Base-by-base conservation (phyloP, 2,113 vertebrate genomes). In the Neolamprologus toae region DNA sequence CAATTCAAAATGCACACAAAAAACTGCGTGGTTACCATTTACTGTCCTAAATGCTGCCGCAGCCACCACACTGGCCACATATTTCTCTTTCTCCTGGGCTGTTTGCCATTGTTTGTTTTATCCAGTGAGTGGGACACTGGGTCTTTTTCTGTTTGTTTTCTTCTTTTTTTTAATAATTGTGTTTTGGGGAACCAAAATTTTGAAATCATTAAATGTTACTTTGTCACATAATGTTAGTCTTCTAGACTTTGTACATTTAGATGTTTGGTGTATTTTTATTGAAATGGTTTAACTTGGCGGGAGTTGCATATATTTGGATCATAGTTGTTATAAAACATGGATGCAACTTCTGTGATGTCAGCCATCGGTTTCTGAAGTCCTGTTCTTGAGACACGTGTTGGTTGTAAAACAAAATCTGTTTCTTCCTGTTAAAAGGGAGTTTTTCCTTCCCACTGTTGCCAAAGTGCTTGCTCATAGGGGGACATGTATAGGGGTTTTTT, bases 341-440 rank as follows among this genome's bases (percentile, higher is more conserved):
- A 33, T 17, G 16, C 5, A 19, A 19, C 14, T 33, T 61, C 16
- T 33, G 28, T 61, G 57, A 61, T 19, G 57, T 61, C 57, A 33
- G 26, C 57, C 28, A 61, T 19, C 31, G 28, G 57, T 33, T 61
- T 61, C 28, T 31, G 57, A 59, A 59, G 57, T 59, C 26, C 14
- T 59, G 57, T 17, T 59, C 57, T 61, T 33, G 28, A 61, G 8
- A 33, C 0, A 9, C 5, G 3, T 19, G 28, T 33, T 3, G 28
- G 26, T 9, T 59, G 0, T 28, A 31, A 59, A 59, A 31, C 55
- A 14, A 28, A 21, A 21, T 21, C 21, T 21, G 26, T 17, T 31
- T 61, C 3, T 61, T 61, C 26, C 57, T 31, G 57, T 61, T 6
- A 61, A 61, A 59, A 61, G 57, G 57, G 28, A 61, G 1, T 61